Conservation (phyloP, 1,140 invertebrate genomes). For the Paramacrobiotus metropolitanus region DNA sequence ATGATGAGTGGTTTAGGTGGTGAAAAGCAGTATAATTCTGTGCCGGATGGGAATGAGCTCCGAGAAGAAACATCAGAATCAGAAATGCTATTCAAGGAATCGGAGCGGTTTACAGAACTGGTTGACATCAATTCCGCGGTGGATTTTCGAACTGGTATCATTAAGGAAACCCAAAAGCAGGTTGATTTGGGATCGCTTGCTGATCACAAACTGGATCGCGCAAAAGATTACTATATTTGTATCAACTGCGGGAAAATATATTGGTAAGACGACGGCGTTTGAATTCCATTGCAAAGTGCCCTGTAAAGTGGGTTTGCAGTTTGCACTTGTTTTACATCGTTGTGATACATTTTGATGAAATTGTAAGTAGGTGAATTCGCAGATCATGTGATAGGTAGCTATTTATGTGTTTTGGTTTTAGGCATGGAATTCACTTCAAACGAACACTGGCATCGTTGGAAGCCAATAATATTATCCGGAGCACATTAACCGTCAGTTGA, state of each 20-base stretch:
- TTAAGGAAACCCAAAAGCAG: not conserved
- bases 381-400: too few species aligned
- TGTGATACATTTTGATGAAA: not conserved
- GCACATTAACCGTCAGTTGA: too few species aligned
- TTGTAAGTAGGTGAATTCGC: not conserved
- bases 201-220: slow-evolving; percentile 19
- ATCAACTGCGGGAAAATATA: slow-evolving; percentile 36
- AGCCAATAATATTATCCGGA: too few species aligned
- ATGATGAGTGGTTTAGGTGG: not conserved
- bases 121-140: not conserved
- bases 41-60: slow-evolving; percentile 5
- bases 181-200: not conserved
- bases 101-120: slow-evolving; percentile 1
- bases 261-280: slow-evolving; percentile 24
- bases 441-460: too few species aligned
- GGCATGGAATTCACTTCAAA: too few species aligned
- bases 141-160: not conserved
- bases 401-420: not conserved
- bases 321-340: not conserved
- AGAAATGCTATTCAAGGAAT: not conserved
- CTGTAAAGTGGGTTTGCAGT: not conserved
- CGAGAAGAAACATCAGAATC: not conserved
- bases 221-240: slow-evolving; percentile 34
- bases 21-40: not conserved
- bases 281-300: not conserved